Evolutionary conservation across 2,113 vertebrate species (phyloP), one percentile per base, ranked within the genome.

Genomic region (Pachyramphus minor): DNA sequence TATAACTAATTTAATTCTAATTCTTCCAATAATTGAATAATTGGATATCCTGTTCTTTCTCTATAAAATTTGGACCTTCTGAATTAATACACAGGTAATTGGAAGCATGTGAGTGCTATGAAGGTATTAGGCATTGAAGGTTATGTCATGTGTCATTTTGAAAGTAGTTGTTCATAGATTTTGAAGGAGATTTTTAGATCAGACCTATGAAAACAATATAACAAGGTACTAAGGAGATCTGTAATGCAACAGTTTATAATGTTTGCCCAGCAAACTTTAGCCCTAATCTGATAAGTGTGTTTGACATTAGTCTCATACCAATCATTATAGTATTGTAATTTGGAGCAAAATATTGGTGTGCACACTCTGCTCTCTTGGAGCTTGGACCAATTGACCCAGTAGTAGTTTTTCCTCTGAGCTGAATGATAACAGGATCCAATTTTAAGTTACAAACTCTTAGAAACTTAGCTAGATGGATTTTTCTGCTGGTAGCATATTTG

Each of bases 1-100:
- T 53, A 41, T 74, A 67, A 42, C 14, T 92, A 74, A 95, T 85
- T 82, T 79, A 63, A 56, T 90, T 88, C 58, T 83, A 45, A 77
- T 90, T 90, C 33, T 86, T 90, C 76, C 35, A 74, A n/a, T n/a
- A n/a, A 33, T 20, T 69, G n/a, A 44, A 20, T 90, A 35, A 35
- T 67, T 81, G 23, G 58, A 42, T 37, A 58, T 56, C 39, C 42
- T 80, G 18, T 50, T 77, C 16, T 66, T 82, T 58, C 25, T 50
- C 0, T 74, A 23, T 45, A 62, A 62, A 59, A 67, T 77, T 30
- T 63, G n/a, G 23, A 41, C 27, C 31, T 78, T 88, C 45, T 86
- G 39, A 78, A 55, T 67, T 23, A 73, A 41, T 41, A 9, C 6
- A 33, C 4, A 22, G 58, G 55, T 60, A 60, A 45, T 25, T 72